phyloP scores from a whole-genome alignment of 2,113 vertebrate species.

The Zootoca vivipara region DNA sequence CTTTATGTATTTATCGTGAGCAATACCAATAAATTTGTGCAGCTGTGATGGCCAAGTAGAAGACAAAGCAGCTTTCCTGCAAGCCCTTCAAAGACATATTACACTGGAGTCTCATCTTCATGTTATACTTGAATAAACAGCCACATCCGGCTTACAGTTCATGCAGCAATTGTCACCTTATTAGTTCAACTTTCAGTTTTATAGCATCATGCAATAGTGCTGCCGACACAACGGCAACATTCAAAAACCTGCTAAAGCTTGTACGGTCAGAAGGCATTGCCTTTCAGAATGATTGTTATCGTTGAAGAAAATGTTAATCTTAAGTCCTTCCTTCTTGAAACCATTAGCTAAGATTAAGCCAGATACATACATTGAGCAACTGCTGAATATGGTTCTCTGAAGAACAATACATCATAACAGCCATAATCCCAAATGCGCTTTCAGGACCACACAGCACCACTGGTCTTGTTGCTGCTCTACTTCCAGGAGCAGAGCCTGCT shows the following conservation, averaged over 20 bases:
- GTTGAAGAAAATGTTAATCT: not conserved
- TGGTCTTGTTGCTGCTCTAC: not conserved
- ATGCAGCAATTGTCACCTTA: not conserved
- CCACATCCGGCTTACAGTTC: not conserved
- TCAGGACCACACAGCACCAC: not conserved
- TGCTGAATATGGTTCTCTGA: not conserved
- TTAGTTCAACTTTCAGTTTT: slow-evolving; percentile 14
- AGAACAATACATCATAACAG: slow-evolving; percentile 8
- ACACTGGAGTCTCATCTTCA: slow-evolving; percentile 12
- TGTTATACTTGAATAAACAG: slow-evolving; percentile 35
- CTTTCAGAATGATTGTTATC: not conserved
- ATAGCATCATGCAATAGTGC: slow-evolving; percentile 11
- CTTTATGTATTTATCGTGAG: not conserved
- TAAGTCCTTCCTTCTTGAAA: not conserved
- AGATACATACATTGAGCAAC: not conserved
- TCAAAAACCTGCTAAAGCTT: not conserved
- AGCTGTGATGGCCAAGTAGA: not conserved
- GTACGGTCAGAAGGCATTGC: not conserved
- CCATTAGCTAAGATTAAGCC: not conserved
- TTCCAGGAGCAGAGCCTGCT: not conserved
- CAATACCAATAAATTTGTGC: not conserved
- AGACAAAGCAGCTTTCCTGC: not conserved
- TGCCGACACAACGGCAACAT: not conserved
- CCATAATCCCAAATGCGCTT: not conserved
- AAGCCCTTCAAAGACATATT: slow-evolving; percentile 15